A percentile compares a stretch with the other conserved stretches of the same genome.
Conservation (phyloP, 2,113 vertebrate genomes). For the Ifrita kowaldi region DNA sequence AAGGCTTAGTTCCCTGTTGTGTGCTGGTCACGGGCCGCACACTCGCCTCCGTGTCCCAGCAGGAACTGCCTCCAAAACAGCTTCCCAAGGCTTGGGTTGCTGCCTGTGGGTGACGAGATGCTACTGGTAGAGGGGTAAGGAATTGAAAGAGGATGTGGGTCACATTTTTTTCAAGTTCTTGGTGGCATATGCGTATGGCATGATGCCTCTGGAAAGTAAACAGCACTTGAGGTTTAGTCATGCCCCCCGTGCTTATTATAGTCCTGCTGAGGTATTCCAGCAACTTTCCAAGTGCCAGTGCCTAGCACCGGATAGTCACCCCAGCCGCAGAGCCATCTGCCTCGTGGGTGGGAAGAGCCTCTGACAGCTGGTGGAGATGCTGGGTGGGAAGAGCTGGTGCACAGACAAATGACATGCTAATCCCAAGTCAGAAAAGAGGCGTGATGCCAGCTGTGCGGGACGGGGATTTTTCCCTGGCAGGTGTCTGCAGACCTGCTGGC, state of each 20-base stretch:
- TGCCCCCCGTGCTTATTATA: conserved; percentile 8
- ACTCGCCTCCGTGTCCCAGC: background rate
- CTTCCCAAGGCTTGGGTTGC: background rate
- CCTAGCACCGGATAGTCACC: background rate
- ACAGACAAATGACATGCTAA: background rate
- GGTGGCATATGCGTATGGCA: background rate
- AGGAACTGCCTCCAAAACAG: background rate
- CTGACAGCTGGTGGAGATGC: background rate
- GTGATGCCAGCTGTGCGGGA: background rate
- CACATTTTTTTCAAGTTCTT: background rate
- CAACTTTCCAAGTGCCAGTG: background rate
- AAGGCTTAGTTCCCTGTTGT: background rate
- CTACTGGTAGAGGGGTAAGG: background rate
- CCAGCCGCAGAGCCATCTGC: background rate
- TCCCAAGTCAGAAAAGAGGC: background rate
- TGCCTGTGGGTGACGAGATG: background rate
- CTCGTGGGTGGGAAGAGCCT: background rate
- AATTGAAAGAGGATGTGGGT: background rate
- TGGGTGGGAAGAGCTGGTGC: background rate
- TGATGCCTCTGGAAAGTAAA: background rate
- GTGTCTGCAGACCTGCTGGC: background rate
- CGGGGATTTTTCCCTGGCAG: background rate
- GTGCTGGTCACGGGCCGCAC: rapidly evolving
- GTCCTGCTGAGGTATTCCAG: background rate
- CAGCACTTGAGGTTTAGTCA: background rate